Evolutionary conservation across 2,797 vertebrate species (phyloP).

Genomic region (Scolopax rusticola): DNA sequence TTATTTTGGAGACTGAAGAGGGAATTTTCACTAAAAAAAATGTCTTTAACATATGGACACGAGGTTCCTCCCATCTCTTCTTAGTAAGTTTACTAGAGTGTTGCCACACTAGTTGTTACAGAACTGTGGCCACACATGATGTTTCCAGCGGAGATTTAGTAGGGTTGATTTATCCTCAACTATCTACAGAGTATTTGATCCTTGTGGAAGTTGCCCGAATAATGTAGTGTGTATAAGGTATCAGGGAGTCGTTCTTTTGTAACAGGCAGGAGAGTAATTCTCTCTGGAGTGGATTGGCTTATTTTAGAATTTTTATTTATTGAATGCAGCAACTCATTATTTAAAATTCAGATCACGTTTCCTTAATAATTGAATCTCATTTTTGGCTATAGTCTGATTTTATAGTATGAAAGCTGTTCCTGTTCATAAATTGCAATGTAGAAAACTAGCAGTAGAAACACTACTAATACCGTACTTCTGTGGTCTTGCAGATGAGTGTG

Average conservation of each 20-base stretch:
- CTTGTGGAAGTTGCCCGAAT: background rate
- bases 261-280: background rate
- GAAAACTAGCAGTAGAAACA: background rate
- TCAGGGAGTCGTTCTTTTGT: background rate
- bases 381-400: background rate
- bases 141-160: background rate
- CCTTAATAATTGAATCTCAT: background rate
- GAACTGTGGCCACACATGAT: background rate
- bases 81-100: background rate
- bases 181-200: background rate
- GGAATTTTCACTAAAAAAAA: background rate
- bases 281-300: background rate
- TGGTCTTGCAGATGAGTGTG: background rate
- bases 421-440: background rate
- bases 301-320: background rate
- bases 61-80: background rate
- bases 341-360: background rate
- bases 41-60: background rate
- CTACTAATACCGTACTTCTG: background rate
- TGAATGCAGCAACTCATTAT: background rate
- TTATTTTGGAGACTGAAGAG: background rate
- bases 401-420: background rate
- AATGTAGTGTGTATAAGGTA: background rate
- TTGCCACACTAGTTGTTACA: background rate
- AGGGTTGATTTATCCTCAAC: background rate